These are phyloP conservation scores for Parelbella ahira DNA, from an alignment of 2,888 invertebrate genomes.

Conservation along the genomic window DNA sequence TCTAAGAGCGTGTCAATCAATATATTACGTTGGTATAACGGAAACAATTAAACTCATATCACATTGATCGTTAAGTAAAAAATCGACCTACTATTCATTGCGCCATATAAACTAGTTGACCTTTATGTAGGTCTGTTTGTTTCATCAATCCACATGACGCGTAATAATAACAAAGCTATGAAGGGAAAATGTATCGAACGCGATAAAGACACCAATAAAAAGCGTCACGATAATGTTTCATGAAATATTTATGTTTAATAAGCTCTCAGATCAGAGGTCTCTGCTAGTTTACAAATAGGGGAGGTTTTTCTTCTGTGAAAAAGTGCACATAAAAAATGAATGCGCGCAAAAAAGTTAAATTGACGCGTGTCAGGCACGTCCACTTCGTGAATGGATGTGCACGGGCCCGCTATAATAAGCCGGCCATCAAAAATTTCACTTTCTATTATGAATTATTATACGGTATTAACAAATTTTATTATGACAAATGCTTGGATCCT, in stretches of 20 bases:
- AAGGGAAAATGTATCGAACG: slow-evolving; percentile 16
- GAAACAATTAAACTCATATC: too few relatives aligned
- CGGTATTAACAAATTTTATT: too few relatives aligned
- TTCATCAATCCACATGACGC: slow-evolving; percentile 13
- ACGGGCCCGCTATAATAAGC: too few relatives aligned
- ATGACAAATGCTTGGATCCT: too few relatives aligned
- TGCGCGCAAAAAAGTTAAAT: slow-evolving; percentile 45
- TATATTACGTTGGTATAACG: too few relatives aligned
- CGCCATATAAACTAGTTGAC: slow-evolving; percentile 9
- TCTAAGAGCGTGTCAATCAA: too few relatives aligned
- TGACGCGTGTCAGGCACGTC: slow-evolving; percentile 52
- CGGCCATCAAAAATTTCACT: too few relatives aligned
- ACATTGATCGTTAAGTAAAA: neutral
- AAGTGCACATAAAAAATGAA: slow-evolving; percentile 37
- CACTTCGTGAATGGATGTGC: too few relatives aligned
- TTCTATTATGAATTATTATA: too few relatives aligned
- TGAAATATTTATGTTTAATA: slow-evolving; percentile 80
- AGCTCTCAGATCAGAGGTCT: slow-evolving; percentile 77
- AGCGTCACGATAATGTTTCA: slow-evolving; percentile 48
- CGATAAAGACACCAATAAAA: slow-evolving; percentile 33
- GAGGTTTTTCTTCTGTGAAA: slow-evolving; percentile 56
- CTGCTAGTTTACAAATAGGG: slow-evolving; percentile 73
- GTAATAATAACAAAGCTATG: slow-evolving; percentile 12
- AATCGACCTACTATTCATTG: slow-evolving; percentile 1
- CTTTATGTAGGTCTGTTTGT: slow-evolving; percentile 8